A percentile compares a stretch with the other conserved stretches of the same genome.
Conservation (phyloP, 2,113 vertebrate species). For the Melanostigma gelatinosum region DNA sequence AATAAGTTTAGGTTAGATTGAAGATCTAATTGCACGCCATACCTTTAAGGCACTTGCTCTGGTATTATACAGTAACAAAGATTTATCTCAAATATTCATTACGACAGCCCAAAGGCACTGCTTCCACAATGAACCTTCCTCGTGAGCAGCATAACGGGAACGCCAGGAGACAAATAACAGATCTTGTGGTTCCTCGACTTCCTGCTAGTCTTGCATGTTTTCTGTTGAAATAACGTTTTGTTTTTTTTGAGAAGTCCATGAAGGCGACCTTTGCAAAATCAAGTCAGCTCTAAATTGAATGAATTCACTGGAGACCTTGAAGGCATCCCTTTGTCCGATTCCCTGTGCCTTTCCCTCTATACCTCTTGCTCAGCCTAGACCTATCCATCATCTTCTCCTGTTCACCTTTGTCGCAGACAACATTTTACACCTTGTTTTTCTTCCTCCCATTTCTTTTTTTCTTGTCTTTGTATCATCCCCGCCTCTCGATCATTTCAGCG, state of each 20-base stretch:
- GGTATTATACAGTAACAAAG: conserved; percentile 28
- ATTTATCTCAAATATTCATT: conserved; percentile 60
- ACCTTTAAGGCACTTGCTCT: conserved; percentile 51
- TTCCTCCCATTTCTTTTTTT: conserved; percentile 39
- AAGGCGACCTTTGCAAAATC: conserved; percentile 58
- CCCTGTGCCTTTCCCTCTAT: conserved; percentile 42
- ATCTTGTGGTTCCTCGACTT: conserved; percentile 38
- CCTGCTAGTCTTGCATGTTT: conserved; percentile 52
- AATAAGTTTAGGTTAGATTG: conserved; percentile 61
- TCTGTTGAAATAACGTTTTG: conserved; percentile 43
- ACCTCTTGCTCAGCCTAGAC: conserved; percentile 16
- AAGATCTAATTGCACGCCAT: conserved; percentile 56
- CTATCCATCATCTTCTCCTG: conserved; percentile 71
- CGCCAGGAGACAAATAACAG: conserved; percentile 59
- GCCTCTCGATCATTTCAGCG: conserved; percentile 32
- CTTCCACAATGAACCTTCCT: conserved; percentile 50
- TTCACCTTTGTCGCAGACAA: conserved; percentile 74
- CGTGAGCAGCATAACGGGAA: conserved; percentile 53
- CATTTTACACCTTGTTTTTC: conserved; percentile 67
- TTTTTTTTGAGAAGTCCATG: conserved; percentile 38
- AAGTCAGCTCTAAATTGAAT: conserved; percentile 59
- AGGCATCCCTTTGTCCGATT: conserved; percentile 58
- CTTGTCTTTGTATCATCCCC: conserved; percentile 34
- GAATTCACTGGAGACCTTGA: conserved; percentile 67
- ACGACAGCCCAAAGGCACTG: conserved; percentile 63